Evolutionary conservation across 2,797 vertebrate genomes (phyloP).

Genomic region (Megaceryle alcyon): DNA sequence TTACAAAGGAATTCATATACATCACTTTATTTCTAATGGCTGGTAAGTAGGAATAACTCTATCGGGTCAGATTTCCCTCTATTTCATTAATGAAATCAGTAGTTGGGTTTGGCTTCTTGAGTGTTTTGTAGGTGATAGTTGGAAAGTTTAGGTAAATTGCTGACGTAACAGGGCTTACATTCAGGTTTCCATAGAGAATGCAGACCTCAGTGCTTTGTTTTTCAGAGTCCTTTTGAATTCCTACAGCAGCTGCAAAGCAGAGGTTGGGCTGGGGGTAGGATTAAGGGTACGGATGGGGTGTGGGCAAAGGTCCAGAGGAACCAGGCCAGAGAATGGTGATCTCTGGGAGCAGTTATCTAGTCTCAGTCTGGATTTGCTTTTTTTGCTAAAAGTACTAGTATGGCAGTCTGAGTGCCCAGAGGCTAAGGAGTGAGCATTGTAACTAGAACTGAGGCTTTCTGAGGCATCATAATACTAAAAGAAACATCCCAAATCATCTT

Average conservation of each 20-base stretch:
- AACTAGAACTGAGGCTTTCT: background rate
- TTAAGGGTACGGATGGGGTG: background rate
- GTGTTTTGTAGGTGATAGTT: background rate
- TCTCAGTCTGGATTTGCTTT: background rate
- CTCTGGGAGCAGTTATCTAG: background rate
- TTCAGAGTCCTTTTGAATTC: background rate
- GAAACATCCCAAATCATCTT: background rate
- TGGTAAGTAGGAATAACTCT: background rate
- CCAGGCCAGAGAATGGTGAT: background rate
- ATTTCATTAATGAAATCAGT: background rate
- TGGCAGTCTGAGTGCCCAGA: background rate
- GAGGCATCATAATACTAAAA: background rate
- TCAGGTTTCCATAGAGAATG: slow-evolving; percentile 35
- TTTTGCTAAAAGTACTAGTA: background rate
- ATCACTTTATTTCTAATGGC: background rate
- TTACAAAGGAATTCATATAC: background rate
- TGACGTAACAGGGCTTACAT: background rate
- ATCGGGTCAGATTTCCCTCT: background rate
- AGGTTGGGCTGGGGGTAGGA: slow-evolving; percentile 10
- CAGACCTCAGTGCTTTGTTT: slow-evolving; percentile 16
- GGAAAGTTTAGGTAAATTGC: background rate
- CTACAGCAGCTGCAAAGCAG: background rate
- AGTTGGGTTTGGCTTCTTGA: background rate
- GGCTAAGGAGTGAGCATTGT: background rate
- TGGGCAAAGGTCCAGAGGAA: background rate